Evolutionary conservation across 2,797 vertebrate species (phyloP).

Genomic region (Cirrhinus mrigala): DNA sequence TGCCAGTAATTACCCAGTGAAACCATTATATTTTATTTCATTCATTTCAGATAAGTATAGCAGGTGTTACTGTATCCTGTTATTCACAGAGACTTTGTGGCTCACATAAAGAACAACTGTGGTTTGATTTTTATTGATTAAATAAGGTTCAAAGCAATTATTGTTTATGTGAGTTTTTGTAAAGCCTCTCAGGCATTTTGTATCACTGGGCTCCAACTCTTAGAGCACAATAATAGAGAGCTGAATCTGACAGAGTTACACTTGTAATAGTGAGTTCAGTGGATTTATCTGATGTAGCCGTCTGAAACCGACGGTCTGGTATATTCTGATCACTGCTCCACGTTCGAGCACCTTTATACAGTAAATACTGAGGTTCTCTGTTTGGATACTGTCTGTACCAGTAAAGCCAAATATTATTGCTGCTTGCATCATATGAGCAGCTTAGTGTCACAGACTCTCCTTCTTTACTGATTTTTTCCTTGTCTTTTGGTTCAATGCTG

Average conservation of each 20-base stretch:
- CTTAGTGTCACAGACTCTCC: slow-evolving; percentile 7
- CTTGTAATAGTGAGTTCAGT: background rate
- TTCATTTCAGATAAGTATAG: background rate
- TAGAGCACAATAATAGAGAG: background rate
- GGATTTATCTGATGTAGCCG: background rate
- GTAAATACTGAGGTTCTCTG: slow-evolving; percentile 51
- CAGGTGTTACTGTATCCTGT: background rate
- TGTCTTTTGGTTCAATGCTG: background rate
- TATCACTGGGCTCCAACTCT: background rate
- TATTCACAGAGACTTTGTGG: background rate
- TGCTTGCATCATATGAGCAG: slow-evolving; percentile 25
- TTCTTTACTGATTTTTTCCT: background rate
- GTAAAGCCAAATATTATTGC: accelerated
- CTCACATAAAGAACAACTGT: background rate
- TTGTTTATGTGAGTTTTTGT: slow-evolving; percentile 18
- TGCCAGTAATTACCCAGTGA: background rate
- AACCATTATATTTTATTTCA: background rate
- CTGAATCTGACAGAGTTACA: slow-evolving; percentile 32
- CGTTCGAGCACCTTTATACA: slow-evolving; percentile 36
- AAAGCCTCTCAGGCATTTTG: slow-evolving; percentile 7
- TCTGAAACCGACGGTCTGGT: background rate
- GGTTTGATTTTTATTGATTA: background rate
- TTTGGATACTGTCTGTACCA: slow-evolving; percentile 53
- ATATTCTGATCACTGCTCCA: accelerated
- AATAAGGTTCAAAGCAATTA: background rate